A percentile compares a stretch with the other conserved stretches of the same genome.
phyloP scores from a whole-genome alignment of 2,797 vertebrate genomes.

The Hafferia zeledoni region DNA sequence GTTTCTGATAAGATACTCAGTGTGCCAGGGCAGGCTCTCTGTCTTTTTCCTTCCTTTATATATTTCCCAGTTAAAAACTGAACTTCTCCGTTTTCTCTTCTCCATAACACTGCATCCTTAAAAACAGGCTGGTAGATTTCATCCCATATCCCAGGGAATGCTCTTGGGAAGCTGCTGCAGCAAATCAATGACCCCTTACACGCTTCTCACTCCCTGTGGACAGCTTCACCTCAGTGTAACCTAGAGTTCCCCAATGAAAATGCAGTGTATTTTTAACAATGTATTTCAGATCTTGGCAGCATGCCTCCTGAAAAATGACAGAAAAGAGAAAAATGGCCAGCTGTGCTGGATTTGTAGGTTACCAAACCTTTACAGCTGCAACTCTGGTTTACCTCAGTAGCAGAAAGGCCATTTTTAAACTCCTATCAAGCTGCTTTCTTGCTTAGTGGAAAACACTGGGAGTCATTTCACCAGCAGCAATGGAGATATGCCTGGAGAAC shows the following conservation, averaged over 20 bases:
- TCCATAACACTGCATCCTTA: not conserved
- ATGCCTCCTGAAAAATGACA: not conserved
- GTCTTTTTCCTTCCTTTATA: not conserved
- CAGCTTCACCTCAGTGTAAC: not conserved
- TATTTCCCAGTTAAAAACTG: not conserved
- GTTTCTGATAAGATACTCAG: not conserved
- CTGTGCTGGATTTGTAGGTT: not conserved
- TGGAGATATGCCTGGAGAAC: not conserved
- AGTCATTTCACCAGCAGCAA: not conserved
- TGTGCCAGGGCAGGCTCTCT: not conserved
- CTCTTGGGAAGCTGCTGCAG: not conserved
- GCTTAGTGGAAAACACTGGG: not conserved
- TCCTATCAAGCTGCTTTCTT: not conserved
- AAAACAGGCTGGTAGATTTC: not conserved
- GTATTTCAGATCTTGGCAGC: not conserved
- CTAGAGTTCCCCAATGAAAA: conserved; percentile 2
- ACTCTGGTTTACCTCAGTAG: not conserved
- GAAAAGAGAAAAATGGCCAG: not conserved
- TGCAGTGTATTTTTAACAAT: not conserved
- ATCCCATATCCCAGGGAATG: not conserved
- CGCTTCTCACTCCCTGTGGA: rapidly evolving
- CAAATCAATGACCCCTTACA: not conserved
- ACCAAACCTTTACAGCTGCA: not conserved
- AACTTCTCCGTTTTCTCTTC: not conserved
- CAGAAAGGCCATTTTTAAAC: not conserved